Base-by-base conservation (phyloP, 2,113 vertebrate genomes). In the Redunca redunca region DNA sequence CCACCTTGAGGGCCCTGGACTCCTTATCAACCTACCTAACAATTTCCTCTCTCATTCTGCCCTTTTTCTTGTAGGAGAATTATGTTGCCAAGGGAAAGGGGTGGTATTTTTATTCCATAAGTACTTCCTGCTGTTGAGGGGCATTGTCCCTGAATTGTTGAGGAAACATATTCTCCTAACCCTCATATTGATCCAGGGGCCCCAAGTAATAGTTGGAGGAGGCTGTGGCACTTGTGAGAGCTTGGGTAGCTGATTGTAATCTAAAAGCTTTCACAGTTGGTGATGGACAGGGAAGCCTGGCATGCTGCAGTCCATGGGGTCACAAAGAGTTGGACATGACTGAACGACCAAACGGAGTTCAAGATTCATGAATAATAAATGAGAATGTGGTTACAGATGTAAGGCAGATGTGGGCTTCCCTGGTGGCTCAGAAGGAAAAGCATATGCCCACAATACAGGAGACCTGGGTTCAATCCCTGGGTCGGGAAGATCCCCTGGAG, bases 401-500 rank as follows among this genome's bases (percentile, higher is more conserved):
- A 67, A 36, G 33, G 33, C 17, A 67, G 8, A 67, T 36, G 33
- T 67, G 33, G 64, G 16, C 64, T 67, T 67, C n/a, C 17, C 64
- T n/a, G 33, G 33, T 67, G 64, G 64, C 64, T 67, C 33, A 67
- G 64, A 36, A 3, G 17, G 33, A 36, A 67, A 67, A 36, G 17
- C 64, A 67, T 36, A 67, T 67, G 33, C 64, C 33, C 17, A 2
- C 33, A 36, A 15, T 36, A 36, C 2, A 2, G 8, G 64, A 36
- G 33, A 21, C 64, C 64, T 67, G 8, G 33, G 64, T 67, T 67
- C 64, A 5, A 36, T 67, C 64, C 64, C 17, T 21, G 64, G 33
- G 16, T 21, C 0, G 0, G 17, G n/a, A 67, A 36, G n/a, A 10
- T 5, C 3, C 64, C 17, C 8, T 67, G n/a, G n/a, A 67, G n/a